These are phyloP conservation scores for Cheiracanthium punctorium DNA, from an alignment of 2,888 invertebrate species.

Conservation along the genomic window DNA sequence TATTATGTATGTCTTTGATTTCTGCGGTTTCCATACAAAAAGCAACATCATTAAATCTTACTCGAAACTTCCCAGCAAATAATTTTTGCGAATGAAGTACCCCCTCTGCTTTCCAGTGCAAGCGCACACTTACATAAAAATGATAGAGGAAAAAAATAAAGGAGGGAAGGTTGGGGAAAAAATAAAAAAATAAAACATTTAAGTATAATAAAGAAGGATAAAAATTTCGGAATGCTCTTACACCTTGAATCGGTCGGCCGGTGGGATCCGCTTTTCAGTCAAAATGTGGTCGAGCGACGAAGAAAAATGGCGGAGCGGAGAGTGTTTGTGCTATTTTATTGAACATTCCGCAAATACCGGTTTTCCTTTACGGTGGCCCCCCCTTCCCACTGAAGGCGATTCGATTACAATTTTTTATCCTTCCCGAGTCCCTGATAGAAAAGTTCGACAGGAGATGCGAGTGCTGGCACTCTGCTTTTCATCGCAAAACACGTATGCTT, in stretches of 20 bases:
- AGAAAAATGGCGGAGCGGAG: constrained; percentile 52
- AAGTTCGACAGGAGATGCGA: not conserved
- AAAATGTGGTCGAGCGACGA: constrained; percentile 54
- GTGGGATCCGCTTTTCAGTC: not conserved
- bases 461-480: too few species aligned
- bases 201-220: not conserved
- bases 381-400: constrained; percentile 34
- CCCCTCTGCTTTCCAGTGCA: too few species aligned
- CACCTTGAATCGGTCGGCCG: not conserved
- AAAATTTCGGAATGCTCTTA: not conserved
- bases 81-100: too few species aligned
- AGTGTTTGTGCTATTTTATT: constrained; percentile 67
- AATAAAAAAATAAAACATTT: not conserved
- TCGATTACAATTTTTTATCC: constrained; percentile 68
- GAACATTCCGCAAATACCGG: constrained; percentile 63
- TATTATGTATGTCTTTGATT: too few species aligned
- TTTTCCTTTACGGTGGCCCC: constrained; percentile 50
- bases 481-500: too few species aligned
- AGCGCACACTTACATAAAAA: too few species aligned
- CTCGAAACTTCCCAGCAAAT: too few species aligned
- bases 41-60: too few species aligned
- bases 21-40: too few species aligned
- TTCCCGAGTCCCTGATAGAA: constrained; percentile 19
- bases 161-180: not conserved
- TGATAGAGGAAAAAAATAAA: too few species aligned